Evolutionary conservation across 2,888 invertebrate species (phyloP).

Genomic region (Acanthosepion pharaonis): DNA sequence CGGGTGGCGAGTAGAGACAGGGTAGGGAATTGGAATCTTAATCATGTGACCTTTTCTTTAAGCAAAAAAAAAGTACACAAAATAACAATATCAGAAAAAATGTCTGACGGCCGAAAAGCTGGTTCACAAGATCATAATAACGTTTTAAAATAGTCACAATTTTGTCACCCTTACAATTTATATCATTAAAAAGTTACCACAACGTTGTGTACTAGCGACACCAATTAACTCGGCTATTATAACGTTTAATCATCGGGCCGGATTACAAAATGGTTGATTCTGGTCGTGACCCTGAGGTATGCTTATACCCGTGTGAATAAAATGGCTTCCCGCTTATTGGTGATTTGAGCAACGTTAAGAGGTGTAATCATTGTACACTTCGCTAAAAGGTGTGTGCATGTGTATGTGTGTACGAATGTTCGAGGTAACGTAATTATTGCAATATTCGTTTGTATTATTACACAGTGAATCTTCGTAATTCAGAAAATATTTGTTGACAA

Average conservation of each 20-base stretch:
- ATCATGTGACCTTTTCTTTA: too few relatives aligned
- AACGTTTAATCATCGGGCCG: background rate
- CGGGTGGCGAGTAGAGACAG: background rate
- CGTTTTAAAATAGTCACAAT: background rate
- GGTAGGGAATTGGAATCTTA: too few relatives aligned
- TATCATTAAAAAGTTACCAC: background rate
- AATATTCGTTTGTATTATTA: too few relatives aligned
- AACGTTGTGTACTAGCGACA: background rate
- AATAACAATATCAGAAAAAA: background rate
- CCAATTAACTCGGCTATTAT: background rate
- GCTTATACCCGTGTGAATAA: conserved; percentile 9
- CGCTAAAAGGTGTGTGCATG: background rate
- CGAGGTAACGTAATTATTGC: background rate
- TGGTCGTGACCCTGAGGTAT: background rate
- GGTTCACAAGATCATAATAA: background rate
- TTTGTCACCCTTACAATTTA: background rate
- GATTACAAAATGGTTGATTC: background rate
- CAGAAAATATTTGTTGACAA: too few relatives aligned
- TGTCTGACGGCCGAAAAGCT: background rate
- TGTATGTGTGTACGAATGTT: too few relatives aligned
- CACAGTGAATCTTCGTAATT: too few relatives aligned
- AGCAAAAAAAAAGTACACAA: background rate
- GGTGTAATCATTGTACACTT: background rate
- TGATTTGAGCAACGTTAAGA: background rate
- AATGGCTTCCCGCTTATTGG: background rate